phyloP scores from a whole-genome alignment of 2,113 vertebrate species.

The Xyliphius kryptos region DNA sequence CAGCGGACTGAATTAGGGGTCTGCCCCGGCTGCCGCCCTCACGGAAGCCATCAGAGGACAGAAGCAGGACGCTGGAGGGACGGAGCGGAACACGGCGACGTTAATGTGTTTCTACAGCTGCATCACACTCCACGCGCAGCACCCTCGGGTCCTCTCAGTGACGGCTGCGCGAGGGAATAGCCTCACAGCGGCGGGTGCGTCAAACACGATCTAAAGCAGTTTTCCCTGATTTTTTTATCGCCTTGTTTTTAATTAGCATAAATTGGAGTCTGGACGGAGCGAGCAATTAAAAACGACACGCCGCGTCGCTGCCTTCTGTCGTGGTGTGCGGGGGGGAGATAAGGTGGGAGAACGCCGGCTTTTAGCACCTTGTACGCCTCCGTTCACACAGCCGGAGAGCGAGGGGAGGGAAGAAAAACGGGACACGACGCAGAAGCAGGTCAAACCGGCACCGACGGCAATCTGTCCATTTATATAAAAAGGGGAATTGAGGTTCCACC shows the following conservation, averaged over 20 bases:
- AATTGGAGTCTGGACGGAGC: neutral
- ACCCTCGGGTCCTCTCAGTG: slow-evolving; percentile 11
- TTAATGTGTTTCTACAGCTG: slow-evolving; percentile 33
- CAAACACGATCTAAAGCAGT: slow-evolving; percentile 4
- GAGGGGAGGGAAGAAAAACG: neutral
- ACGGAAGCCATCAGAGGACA: slow-evolving; percentile 32
- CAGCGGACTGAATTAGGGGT: slow-evolving; percentile 27
- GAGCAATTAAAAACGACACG: slow-evolving; percentile 16
- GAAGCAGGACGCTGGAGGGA: slow-evolving; percentile 15
- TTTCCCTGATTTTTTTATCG: neutral
- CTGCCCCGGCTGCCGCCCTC: slow-evolving; percentile 5
- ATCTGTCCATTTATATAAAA: too few relatives aligned
- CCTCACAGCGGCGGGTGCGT: slow-evolving; percentile 9
- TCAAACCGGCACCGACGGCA: too few relatives aligned
- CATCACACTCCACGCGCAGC: slow-evolving; percentile 19
- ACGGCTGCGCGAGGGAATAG: slow-evolving; percentile 7
- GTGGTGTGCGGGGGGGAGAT: neutral
- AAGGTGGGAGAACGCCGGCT: slow-evolving; percentile 2
- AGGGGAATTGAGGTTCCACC: too few relatives aligned
- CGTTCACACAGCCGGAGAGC: neutral
- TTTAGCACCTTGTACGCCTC: neutral
- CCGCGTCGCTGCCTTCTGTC: neutral
- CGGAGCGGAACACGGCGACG: slow-evolving; percentile 6
- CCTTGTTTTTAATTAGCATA: neutral
- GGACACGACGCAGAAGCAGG: too few relatives aligned